Conservation (phyloP, 2,888 invertebrate species). For the Odiellus spinosus region DNA sequence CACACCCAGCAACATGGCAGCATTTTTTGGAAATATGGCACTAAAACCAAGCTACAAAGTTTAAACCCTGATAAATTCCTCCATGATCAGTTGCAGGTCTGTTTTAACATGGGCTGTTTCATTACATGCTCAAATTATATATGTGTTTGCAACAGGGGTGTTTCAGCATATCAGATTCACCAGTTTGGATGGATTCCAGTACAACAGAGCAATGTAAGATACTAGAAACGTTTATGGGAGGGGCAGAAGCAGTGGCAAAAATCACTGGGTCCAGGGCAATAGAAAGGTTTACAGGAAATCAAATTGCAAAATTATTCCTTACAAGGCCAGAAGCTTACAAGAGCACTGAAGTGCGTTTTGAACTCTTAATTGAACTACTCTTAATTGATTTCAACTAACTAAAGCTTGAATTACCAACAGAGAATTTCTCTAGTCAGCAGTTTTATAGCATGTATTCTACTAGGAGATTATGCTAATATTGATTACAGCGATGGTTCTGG, state of each 20-base stretch:
- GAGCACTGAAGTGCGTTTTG: constrained; percentile 41
- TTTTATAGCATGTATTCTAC: constrained; percentile 71
- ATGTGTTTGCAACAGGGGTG: constrained; percentile 30
- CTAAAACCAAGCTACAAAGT: constrained; percentile 43
- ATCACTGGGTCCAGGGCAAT: constrained; percentile 74
- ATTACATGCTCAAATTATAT: not conserved
- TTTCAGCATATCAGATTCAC: constrained; percentile 64
- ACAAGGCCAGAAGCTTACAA: constrained; percentile 50
- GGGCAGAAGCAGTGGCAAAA: constrained; percentile 52
- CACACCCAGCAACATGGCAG: constrained; percentile 83
- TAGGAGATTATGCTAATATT: constrained; percentile 74
- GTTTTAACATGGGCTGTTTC: not conserved
- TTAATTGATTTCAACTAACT: too few species aligned
- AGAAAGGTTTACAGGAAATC: constrained; percentile 81
- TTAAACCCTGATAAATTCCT: constrained; percentile 59
- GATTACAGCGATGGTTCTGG: constrained; percentile 87
- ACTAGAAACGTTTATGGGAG: constrained; percentile 67
- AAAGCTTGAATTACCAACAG: constrained; percentile 9
- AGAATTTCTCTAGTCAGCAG: constrained; percentile 83
- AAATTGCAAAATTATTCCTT: constrained; percentile 74
- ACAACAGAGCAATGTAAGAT: constrained; percentile 55
- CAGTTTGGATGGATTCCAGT: constrained; percentile 94
- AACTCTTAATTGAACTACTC: constrained; percentile 1
- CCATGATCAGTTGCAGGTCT: constrained; percentile 59
- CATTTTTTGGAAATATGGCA: constrained; percentile 77